A percentile compares a stretch with the other conserved stretches of the same genome.
These are phyloP conservation scores for Phylloscopus collybita DNA, from an alignment of 2,797 vertebrate genomes.

Conservation along the genomic window DNA sequence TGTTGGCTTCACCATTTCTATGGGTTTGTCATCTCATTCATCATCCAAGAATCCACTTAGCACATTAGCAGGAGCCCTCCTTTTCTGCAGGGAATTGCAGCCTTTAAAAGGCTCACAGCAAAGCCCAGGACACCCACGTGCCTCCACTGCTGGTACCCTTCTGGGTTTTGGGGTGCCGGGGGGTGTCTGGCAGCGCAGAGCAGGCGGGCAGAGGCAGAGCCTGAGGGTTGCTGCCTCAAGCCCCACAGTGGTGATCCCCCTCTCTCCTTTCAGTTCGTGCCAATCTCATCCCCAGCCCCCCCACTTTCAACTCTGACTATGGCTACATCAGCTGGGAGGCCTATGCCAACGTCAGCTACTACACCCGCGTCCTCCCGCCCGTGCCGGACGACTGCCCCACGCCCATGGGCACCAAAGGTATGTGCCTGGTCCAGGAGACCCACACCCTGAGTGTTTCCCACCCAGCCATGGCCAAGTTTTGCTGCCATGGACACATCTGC, in stretches of 20 bases:
- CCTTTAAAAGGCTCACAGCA: slow-evolving; percentile 1
- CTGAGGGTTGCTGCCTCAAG: not conserved
- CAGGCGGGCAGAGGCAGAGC: not conserved
- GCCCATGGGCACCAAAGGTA: slow-evolving; percentile 93
- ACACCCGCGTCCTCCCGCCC: slow-evolving; percentile 89
- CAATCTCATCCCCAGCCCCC: slow-evolving; percentile 91
- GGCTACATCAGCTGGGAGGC: slow-evolving; percentile 94
- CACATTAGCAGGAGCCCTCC: not conserved
- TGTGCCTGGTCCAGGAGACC: rapidly evolving
- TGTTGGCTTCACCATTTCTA: not conserved
- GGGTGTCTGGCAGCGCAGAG: not conserved
- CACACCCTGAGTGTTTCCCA: not conserved
- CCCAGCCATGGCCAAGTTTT: rapidly evolving
- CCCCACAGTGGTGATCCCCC: not conserved
- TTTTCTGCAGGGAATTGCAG: not conserved
- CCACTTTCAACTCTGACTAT: slow-evolving; percentile 90
- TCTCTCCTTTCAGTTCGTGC: slow-evolving; percentile 80
- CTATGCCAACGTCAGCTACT: slow-evolving; percentile 89
- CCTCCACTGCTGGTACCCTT: not conserved
- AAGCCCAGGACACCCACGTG: rapidly evolving
- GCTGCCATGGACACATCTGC: not conserved
- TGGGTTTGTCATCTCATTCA: not conserved
- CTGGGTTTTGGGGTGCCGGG: not conserved
- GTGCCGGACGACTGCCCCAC: slow-evolving; percentile 89
- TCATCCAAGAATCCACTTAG: not conserved